Conservation (phyloP, 2,888 invertebrate genomes). For the Xiphydria camelus region DNA sequence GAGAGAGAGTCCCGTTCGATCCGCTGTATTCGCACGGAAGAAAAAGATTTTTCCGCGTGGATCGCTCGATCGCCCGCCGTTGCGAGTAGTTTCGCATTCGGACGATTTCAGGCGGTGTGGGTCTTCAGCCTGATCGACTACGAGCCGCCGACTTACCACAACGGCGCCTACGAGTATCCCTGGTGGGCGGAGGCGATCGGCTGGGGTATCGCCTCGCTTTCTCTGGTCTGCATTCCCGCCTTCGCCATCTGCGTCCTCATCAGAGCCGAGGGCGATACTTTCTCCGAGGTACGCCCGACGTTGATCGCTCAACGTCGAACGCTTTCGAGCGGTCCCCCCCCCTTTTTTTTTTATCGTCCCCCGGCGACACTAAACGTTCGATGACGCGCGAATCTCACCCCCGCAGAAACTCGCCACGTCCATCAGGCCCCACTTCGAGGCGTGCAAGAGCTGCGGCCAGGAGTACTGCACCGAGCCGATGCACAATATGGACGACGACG, state of each 20-base stretch:
- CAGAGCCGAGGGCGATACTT: conserved; percentile 71
- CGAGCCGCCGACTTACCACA: conserved; percentile 81
- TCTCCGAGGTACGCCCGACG: conserved; percentile 70
- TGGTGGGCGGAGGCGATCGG: conserved; percentile 84
- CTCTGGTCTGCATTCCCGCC: conserved; percentile 83
- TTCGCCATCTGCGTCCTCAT: conserved; percentile 75
- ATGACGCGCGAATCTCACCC: too few relatives aligned
- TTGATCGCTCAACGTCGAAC: not conserved
- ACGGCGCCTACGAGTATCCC: conserved; percentile 78
- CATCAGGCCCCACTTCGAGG: conserved; percentile 75
- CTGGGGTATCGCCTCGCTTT: conserved; percentile 83
- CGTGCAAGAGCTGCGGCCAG: conserved; percentile 74
- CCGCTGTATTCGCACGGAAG: too few relatives aligned
- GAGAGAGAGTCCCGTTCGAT: too few relatives aligned
- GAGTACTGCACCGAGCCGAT: conserved; percentile 66
- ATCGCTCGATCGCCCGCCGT: too few relatives aligned
- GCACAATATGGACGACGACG: conserved; percentile 59
- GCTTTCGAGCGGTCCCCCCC: not conserved
- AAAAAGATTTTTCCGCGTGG: too few relatives aligned
- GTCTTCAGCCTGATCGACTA: conserved; percentile 87
- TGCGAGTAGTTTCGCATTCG: too few relatives aligned
- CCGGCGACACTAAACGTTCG: not conserved
- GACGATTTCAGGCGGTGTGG: conserved; percentile 82
- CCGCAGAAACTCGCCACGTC: conserved; percentile 77
- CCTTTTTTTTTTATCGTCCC: conserved; percentile 1